These are phyloP conservation scores for Chroicocephalus ridibundus DNA, from an alignment of 2,113 vertebrate species.

Conservation along the genomic window DNA sequence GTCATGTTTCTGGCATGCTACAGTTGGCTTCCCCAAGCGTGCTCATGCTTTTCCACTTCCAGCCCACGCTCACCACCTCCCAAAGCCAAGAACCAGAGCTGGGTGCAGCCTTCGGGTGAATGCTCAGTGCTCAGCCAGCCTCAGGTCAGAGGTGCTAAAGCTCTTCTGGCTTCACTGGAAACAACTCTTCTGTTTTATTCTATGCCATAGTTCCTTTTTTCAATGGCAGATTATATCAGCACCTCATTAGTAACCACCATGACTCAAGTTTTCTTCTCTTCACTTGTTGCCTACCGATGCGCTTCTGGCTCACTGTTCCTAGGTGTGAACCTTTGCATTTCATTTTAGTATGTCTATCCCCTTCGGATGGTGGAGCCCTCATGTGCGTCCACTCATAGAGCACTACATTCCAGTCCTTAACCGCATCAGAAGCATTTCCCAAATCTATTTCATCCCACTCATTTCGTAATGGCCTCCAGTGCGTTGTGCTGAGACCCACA, in stretches of 20 bases:
- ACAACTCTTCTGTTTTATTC: background rate
- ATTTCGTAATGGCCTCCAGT: rapidly evolving
- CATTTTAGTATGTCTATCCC: background rate
- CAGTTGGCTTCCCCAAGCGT: background rate
- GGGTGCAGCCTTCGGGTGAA: background rate
- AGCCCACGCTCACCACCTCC: background rate
- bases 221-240: background rate
- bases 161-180: background rate
- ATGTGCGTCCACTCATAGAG: rapidly evolving
- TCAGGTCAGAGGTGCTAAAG: background rate
- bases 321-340: background rate
- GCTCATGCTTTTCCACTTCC: background rate
- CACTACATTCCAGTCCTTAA: background rate
- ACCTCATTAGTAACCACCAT: background rate
- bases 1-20: background rate
- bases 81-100: background rate
- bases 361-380: background rate
- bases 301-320: background rate
- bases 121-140: background rate
- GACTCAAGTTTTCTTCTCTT: background rate
- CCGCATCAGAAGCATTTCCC: background rate
- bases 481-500: background rate
- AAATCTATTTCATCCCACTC: background rate
- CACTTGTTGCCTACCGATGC: background rate
- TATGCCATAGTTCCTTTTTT: background rate